These are phyloP conservation scores for Chironomus tepperi DNA, from an alignment of 1,140 invertebrate species.

Conservation along the genomic window DNA sequence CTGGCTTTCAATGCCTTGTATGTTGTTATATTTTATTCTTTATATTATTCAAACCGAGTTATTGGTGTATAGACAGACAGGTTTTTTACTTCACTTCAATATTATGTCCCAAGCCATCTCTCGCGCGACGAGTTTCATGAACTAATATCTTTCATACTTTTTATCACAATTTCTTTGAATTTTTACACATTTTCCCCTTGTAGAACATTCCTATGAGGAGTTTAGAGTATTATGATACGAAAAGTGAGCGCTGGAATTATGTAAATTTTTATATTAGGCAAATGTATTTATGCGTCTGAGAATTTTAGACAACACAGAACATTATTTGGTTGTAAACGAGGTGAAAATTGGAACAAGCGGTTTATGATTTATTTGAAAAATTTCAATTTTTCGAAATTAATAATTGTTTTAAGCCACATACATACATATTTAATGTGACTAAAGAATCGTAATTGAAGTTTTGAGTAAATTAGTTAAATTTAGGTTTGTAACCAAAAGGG, in stretches of 20 bases:
- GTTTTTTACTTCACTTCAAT: conserved; percentile 4
- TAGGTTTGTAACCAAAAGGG: too few species aligned
- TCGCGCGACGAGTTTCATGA: too few species aligned
- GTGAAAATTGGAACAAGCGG: not conserved
- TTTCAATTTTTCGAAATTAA: too few species aligned
- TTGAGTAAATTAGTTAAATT: too few species aligned
- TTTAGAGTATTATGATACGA: not conserved
- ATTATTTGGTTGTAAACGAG: not conserved
- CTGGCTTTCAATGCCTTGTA: not conserved
- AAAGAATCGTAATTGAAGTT: too few species aligned
- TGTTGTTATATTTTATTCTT: not conserved
- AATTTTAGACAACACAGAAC: not conserved
- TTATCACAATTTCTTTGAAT: too few species aligned
- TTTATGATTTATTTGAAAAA: not conserved
- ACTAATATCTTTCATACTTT: too few species aligned
- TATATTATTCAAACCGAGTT: not conserved
- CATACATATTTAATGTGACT: too few species aligned
- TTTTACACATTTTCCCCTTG: too few species aligned
- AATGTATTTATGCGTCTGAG: not conserved
- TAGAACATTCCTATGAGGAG: not conserved
- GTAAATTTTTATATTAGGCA: conserved; percentile 18
- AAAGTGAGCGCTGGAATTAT: not conserved
- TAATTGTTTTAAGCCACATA: too few species aligned
- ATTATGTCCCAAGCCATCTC: not conserved
- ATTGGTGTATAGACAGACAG: not conserved